Conservation (phyloP, 2,113 vertebrate genomes). For the Pteruthius melanotis region DNA sequence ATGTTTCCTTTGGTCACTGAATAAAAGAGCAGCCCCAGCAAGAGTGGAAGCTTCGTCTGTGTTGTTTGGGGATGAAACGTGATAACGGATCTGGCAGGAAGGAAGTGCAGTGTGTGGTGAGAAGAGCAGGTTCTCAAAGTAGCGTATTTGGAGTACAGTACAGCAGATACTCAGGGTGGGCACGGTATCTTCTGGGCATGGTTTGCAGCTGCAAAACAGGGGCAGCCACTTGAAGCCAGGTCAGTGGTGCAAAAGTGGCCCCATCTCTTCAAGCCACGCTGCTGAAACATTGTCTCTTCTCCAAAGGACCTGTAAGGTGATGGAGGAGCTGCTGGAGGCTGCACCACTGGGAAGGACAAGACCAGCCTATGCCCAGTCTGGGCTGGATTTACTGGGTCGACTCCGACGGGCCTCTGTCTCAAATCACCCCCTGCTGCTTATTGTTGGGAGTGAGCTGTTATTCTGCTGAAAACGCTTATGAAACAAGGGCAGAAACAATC, state of each 20-base stretch:
- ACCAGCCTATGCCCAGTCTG: fast-evolving
- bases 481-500: not conserved
- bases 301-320: fast-evolving
- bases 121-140: not conserved
- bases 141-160: not conserved
- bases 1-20: not conserved
- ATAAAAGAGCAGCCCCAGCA: not conserved
- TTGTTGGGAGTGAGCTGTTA: not conserved
- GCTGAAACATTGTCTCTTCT: not conserved
- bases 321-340: not conserved
- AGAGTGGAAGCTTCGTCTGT: not conserved
- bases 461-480: not conserved
- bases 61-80: not conserved
- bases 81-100: constrained; percentile 3
- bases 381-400: not conserved
- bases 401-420: not conserved
- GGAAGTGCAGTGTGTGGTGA: not conserved
- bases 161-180: not conserved
- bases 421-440: not conserved
- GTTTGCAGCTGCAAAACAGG: not conserved
- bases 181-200: not conserved
- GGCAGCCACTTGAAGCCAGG: not conserved
- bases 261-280: fast-evolving
- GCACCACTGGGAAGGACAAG: not conserved
- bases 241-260: not conserved